These are phyloP conservation scores for Elaphurus davidianus DNA, from an alignment of 2,113 vertebrate species.

Conservation along the genomic window DNA sequence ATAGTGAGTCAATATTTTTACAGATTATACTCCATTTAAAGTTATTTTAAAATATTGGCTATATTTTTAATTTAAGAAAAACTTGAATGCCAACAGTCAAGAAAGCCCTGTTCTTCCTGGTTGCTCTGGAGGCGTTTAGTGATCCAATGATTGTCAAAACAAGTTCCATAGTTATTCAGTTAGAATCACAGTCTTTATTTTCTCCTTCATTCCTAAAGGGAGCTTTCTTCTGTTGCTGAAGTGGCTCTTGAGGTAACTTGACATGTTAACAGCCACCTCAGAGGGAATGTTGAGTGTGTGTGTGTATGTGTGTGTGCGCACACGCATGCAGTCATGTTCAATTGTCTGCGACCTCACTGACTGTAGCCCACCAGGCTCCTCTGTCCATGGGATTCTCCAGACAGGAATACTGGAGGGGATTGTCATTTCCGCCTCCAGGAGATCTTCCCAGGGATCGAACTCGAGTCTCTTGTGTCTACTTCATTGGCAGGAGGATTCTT, in stretches of 20 bases:
- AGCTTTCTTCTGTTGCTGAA: background rate
- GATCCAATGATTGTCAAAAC: background rate
- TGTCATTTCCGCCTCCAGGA: background rate
- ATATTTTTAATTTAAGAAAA: background rate
- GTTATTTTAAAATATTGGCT: background rate
- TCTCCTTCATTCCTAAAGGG: background rate
- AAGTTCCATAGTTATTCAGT: fast-evolving
- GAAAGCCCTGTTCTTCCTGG: background rate
- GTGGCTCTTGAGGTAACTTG: background rate
- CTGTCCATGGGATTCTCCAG: background rate
- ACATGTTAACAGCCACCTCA: background rate
- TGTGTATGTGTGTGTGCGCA: background rate
- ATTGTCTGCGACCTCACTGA: background rate
- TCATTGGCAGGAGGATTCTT: background rate
- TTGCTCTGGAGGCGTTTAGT: background rate
- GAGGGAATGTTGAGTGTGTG: background rate
- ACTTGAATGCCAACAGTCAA: background rate
- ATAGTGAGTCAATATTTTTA: background rate
- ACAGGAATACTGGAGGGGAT: background rate
- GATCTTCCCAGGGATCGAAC: background rate
- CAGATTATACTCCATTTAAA: background rate
- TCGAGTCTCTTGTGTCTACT: background rate
- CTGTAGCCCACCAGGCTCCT: background rate
- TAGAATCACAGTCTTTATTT: background rate
- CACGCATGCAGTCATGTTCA: background rate